Conservation (phyloP, 2,113 vertebrate genomes). For the Lepidothrix coronata region DNA sequence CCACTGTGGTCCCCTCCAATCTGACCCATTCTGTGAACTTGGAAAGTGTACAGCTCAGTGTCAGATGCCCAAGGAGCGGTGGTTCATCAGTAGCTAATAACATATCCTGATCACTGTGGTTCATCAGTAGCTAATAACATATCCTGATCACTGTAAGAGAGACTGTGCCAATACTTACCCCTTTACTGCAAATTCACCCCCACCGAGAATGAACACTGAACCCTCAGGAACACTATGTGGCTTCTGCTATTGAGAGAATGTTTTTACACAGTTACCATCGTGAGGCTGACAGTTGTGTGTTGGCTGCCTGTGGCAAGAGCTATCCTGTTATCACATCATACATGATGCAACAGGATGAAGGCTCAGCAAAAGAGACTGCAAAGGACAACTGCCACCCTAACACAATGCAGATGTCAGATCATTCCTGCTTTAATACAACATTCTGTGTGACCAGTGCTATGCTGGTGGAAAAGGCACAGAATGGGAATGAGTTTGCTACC, state of each 20-base stretch:
- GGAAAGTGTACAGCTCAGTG: not conserved
- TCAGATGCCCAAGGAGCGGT: not conserved
- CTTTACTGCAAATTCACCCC: not conserved
- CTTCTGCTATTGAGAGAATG: not conserved
- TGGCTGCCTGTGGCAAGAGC: not conserved
- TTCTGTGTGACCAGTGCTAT: not conserved
- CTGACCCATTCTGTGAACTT: not conserved
- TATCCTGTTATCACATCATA: not conserved
- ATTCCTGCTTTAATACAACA: not conserved
- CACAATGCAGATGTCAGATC: not conserved
- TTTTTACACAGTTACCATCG: not conserved
- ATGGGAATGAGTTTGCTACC: not conserved
- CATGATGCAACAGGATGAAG: not conserved
- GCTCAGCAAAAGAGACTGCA: not conserved
- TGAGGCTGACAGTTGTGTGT: not conserved
- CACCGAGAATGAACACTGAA: not conserved
- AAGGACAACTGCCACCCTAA: not conserved
- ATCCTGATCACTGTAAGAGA: not conserved
- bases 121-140: not conserved
- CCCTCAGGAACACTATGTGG: not conserved
- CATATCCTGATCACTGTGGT: no score
- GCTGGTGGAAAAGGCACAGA: not conserved
- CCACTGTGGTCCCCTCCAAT: not conserved
- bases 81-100: not conserved
- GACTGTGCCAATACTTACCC: not conserved